phyloP scores from a whole-genome alignment of 2,888 invertebrate genomes.

The Merodon equestris region DNA sequence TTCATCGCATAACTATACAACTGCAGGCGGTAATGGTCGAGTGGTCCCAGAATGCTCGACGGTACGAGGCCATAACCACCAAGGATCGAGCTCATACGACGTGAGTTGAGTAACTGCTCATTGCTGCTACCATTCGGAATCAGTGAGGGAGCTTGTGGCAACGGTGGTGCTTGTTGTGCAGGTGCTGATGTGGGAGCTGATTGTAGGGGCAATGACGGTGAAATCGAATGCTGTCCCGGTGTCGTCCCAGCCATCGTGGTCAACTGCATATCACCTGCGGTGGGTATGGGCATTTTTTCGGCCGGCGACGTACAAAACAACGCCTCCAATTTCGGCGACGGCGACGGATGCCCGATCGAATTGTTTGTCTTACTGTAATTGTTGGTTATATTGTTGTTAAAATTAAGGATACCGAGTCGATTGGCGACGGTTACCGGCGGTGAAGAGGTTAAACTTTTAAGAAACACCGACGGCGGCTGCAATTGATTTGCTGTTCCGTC shows the following conservation, averaged over 20 bases:
- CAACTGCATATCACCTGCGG: conserved; percentile 38
- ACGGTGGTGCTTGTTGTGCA: not conserved
- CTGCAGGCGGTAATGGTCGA: conserved; percentile 90
- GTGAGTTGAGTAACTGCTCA: conserved; percentile 38
- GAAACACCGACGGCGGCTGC: conserved; percentile 29
- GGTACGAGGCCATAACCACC: conserved; percentile 57
- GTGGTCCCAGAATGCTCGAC: conserved; percentile 50
- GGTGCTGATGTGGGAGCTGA: conserved; percentile 5
- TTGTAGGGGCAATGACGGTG: conserved; percentile 43
- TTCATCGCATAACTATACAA: conserved; percentile 91
- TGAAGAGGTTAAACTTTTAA: conserved; percentile 18
- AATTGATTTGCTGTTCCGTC: conserved; percentile 28
- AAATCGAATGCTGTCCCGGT: conserved; percentile 52
- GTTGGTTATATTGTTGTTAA: conserved; percentile 45
- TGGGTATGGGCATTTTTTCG: conserved; percentile 60
- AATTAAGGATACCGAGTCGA: conserved; percentile 33
- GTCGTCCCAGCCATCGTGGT: conserved; percentile 45
- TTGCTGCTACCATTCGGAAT: conserved; percentile 25
- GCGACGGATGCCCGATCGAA: not conserved
- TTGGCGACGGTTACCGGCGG: not conserved
- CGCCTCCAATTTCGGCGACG: conserved; percentile 49
- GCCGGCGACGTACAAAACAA: conserved; percentile 26
- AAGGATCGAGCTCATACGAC: conserved; percentile 56
- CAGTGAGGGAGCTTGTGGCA: too few species aligned
- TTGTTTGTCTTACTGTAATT: conserved; percentile 30